Evolutionary conservation across 2,113 vertebrate genomes (phyloP).

Genomic region (Eptatretus burgeri): DNA sequence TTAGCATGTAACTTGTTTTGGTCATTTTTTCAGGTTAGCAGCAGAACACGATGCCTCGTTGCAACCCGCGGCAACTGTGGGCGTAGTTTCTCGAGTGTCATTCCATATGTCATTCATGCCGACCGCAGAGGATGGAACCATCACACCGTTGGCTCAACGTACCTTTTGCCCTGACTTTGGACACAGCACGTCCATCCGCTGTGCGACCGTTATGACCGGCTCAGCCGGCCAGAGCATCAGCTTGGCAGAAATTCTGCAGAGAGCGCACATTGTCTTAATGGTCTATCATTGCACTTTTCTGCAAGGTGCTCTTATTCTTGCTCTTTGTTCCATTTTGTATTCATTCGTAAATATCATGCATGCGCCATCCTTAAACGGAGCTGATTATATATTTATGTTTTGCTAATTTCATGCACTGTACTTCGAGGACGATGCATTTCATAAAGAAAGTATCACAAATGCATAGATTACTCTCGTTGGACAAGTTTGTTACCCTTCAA

Average conservation of each 20-base stretch:
- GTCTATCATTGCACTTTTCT: conserved; percentile 14
- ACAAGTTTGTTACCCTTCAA: no score
- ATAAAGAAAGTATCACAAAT: no score
- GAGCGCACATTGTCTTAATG: conserved; percentile 28
- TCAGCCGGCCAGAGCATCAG: conserved; percentile 34
- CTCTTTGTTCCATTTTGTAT: no score
- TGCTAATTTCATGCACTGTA: no score
- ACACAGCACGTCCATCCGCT: conserved; percentile 30
- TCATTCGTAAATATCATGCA: no score
- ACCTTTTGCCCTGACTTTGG: conserved; percentile 58
- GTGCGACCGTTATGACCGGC: conserved; percentile 26
- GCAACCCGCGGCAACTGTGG: conserved; percentile 24
- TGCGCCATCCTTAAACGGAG: no score
- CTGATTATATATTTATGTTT: no score
- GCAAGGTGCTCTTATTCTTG: no score
- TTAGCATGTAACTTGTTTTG: no score
- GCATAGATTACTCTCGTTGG: no score
- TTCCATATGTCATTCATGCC: conserved; percentile 33
- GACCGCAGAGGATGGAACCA: conserved; percentile 16
- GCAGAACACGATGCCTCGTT: conserved; percentile 25
- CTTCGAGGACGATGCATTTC: no score
- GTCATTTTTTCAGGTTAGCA: conserved; percentile 10
- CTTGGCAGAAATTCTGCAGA: conserved; percentile 45
- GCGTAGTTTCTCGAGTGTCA: conserved; percentile 39
- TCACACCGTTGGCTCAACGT: conserved; percentile 24